A percentile compares a stretch with the other conserved stretches of the same genome.
phyloP scores from a whole-genome alignment of 2,797 vertebrate genomes.

The Melanotaenia nigrans region DNA sequence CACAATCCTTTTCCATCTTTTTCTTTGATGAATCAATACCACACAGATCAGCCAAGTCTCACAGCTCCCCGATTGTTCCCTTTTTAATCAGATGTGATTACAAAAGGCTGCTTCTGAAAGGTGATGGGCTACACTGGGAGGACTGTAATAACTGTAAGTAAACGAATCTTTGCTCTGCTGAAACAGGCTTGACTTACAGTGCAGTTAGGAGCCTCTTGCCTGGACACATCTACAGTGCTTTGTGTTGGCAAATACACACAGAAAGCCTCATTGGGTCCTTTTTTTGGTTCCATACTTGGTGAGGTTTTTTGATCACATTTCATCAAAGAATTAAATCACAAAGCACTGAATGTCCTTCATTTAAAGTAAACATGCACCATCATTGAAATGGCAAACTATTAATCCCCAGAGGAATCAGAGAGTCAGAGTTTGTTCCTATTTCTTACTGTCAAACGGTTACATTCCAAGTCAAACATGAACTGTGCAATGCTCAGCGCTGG shows the following conservation, averaged over 20 bases:
- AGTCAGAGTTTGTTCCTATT: conserved; percentile 48
- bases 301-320: conserved; percentile 16
- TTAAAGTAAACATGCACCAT: conserved; percentile 39
- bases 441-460: conserved; percentile 69
- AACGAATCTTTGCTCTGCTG: conserved; percentile 28
- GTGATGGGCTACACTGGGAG: conserved; percentile 38
- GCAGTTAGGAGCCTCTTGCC: conserved; percentile 44
- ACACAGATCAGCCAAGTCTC: conserved; percentile 69
- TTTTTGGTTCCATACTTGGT: conserved; percentile 20
- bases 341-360: conserved; percentile 36
- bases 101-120: conserved; percentile 63
- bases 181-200: conserved; percentile 38
- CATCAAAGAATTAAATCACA: conserved; percentile 45
- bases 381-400: conserved; percentile 34
- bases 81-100: conserved; percentile 77
- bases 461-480: conserved; percentile 72
- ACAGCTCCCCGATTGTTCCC: conserved; percentile 65
- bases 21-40: conserved; percentile 77
- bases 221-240: conserved; percentile 7
- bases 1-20: conserved; percentile 51
- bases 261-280: neutral
- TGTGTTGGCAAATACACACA: conserved; percentile 16
- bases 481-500: conserved; percentile 47
- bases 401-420: conserved; percentile 18
- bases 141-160: conserved; percentile 35